Evolutionary conservation across 2,113 vertebrate genomes (phyloP).

Genomic region (Anthoscopus minutus): DNA sequence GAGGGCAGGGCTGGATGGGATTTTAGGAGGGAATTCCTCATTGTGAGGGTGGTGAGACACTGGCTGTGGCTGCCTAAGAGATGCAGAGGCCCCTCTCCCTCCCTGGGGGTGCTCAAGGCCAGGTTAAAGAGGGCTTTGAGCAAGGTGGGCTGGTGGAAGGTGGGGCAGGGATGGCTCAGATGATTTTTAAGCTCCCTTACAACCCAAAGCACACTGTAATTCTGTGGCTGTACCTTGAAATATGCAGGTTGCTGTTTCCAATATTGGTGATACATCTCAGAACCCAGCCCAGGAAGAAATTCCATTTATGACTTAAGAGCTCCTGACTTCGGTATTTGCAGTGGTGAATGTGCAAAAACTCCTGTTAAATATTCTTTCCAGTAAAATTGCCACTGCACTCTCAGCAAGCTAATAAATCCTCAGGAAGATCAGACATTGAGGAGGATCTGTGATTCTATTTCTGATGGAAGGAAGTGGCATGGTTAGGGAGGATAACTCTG

Average conservation of each 20-base stretch:
- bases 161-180: not conserved
- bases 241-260: not conserved
- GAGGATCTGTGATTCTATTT: not conserved
- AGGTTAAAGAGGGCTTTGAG: not conserved
- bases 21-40: not conserved
- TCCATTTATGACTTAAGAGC: not conserved
- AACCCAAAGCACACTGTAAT: not conserved
- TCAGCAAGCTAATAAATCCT: not conserved
- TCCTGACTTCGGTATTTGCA: not conserved
- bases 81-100: too few relatives aligned
- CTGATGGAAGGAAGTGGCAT: constrained; percentile 11
- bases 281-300: not conserved
- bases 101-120: not conserved
- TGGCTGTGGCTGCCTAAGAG: rapidly evolving
- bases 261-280: not conserved
- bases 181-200: not conserved
- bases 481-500: not conserved
- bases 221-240: not conserved
- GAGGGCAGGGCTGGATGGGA: rapidly evolving
- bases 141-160: not conserved
- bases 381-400: not conserved
- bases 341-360: not conserved
- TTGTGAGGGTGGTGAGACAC: not conserved
- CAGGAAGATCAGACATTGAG: not conserved
- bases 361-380: not conserved